Evolutionary conservation across 2,888 invertebrate species (phyloP).

Genomic region (Cylindroiulus punctatus): DNA sequence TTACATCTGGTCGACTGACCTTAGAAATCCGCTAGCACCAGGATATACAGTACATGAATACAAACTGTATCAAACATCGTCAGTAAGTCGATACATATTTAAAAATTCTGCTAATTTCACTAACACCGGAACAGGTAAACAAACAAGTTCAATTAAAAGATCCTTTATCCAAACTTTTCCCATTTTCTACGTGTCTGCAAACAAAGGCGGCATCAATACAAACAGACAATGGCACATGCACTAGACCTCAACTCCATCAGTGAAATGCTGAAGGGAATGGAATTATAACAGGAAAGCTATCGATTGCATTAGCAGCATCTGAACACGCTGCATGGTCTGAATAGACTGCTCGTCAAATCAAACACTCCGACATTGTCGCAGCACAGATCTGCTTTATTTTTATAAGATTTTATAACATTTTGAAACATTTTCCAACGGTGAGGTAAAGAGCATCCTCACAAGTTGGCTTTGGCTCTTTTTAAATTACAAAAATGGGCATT

Average conservation of each 20-base stretch:
- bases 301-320: background rate
- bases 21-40: background rate
- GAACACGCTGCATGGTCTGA: background rate
- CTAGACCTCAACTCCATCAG: background rate
- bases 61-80: background rate
- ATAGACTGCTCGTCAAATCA: too few species aligned
- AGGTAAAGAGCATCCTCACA: too few species aligned
- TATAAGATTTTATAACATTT: too few species aligned
- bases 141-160: background rate
- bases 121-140: background rate
- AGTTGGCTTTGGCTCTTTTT: too few species aligned
- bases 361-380: background rate
- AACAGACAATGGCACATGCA: slow-evolving; percentile 5
- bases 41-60: background rate
- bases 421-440: too few species aligned
- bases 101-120: background rate
- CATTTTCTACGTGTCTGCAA: background rate
- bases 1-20: background rate
- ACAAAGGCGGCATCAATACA: background rate
- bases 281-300: slow-evolving; percentile 7
- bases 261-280: background rate
- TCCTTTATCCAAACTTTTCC: background rate
- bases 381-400: background rate
- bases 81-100: background rate
- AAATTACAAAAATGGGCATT: background rate